Conservation (phyloP, 2,113 vertebrate genomes). For the Hypanus sabinus region DNA sequence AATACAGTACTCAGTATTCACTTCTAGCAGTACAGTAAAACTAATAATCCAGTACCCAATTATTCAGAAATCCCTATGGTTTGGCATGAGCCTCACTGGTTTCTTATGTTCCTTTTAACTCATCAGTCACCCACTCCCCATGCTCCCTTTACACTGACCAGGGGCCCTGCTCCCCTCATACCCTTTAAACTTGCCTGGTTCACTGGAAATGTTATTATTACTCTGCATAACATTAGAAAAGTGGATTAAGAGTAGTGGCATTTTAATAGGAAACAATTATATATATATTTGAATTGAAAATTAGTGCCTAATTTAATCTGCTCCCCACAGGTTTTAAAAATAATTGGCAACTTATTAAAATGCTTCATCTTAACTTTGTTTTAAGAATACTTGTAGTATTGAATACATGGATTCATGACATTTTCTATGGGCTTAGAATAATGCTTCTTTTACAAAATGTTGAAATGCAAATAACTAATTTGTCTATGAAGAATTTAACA, state of each 20-base stretch:
- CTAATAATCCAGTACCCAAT: no score
- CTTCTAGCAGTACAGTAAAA: background rate
- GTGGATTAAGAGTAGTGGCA: no score
- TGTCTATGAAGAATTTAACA: constrained; percentile 28
- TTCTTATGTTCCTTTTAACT: no score
- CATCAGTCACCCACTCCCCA: no score
- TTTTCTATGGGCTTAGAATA: background rate
- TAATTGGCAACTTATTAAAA: background rate
- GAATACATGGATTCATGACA: background rate
- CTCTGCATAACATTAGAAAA: no score
- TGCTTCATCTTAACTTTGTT: background rate
- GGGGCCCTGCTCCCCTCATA: no score
- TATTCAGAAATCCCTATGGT: no score
- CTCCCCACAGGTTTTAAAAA: background rate
- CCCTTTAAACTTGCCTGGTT: no score
- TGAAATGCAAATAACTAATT: background rate
- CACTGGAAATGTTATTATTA: no score
- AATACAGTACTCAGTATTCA: background rate
- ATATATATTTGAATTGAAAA: background rate
- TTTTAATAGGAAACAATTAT: no score
- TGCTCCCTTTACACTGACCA: no score
- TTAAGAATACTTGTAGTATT: background rate
- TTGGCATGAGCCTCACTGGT: no score
- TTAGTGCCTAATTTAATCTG: background rate
- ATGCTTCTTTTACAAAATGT: background rate